Evolutionary conservation across 2,797 vertebrate species (phyloP), one percentile per base, ranked within the genome.

Genomic region (Chelon auratus): DNA sequence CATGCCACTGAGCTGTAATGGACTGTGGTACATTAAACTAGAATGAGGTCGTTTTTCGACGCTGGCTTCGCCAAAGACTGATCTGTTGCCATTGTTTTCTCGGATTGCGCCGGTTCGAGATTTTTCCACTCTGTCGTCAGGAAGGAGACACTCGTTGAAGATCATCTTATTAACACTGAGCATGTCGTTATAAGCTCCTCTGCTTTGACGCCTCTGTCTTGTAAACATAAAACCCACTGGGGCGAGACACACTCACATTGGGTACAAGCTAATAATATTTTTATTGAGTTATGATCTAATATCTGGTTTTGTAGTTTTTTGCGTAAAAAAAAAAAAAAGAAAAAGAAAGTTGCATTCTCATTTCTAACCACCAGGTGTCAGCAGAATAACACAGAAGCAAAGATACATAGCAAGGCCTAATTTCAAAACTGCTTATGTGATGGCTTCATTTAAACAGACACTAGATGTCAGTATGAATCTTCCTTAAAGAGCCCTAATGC

Each of bases 361-460:
- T 20, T 14, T 37, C 33, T 0, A 45, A 81, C 85, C 92, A 90
- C 85, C 67, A 89, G 92, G 75, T 90, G 92, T 82, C 93, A 88
- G 75, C 58, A 88, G 24, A 80, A 43, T n/a, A 50, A 62, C 48
- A n/a, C 7, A 42, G 3, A 61, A 12, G 63, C 4, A 12, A 9
- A 42, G 7, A 43, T 0, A 5, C 17, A 12, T 9, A 20, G 17
- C 1, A 3, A 30, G 3, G 24, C 0, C 1, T 8, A 5, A 2
- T 7, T 54, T 45, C 0, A 39, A 42, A 30, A 7, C 30, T 11
- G 17, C 10, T 5, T 1, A 4, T 17, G 17, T 17, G 17, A 59
- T 59, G 64, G 43, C 10, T 71, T 66, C 3, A 37, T 51, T 55
- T 3, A 77, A 60, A 22, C 47, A 59, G 15, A 90, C 93, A 91